phyloP scores from a whole-genome alignment of 1,140 invertebrate genomes.

The Cryptotermes secundus region DNA sequence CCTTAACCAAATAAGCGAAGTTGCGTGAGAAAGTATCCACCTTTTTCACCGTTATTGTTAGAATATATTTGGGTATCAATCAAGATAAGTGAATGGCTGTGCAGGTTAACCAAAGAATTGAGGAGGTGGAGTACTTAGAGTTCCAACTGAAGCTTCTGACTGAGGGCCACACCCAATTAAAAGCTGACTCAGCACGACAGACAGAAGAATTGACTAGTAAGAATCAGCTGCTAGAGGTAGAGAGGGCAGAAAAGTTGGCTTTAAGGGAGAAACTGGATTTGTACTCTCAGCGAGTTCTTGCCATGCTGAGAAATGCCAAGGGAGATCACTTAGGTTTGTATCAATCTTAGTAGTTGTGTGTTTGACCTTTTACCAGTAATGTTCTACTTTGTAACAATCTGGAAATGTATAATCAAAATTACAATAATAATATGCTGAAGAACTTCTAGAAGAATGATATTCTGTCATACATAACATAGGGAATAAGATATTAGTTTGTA shows the following conservation, averaged over 20 bases:
- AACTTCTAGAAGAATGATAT: background rate
- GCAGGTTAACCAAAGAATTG: constrained; percentile 66
- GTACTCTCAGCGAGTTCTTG: constrained; percentile 68
- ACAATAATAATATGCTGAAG: background rate
- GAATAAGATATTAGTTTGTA: no score
- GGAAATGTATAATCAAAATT: background rate
- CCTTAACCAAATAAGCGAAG: background rate
- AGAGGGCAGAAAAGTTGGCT: constrained; percentile 66
- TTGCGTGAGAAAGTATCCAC: background rate
- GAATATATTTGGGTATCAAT: background rate
- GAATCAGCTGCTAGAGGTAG: constrained; percentile 55
- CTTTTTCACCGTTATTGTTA: background rate
- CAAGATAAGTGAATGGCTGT: constrained; percentile 42
- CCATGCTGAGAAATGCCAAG: constrained; percentile 60
- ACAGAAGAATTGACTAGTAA: constrained; percentile 39
- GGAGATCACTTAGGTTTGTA: constrained; percentile 45
- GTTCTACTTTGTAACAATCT: background rate
- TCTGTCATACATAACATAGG: background rate
- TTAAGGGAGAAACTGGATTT: constrained; percentile 69
- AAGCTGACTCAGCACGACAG: constrained; percentile 39
- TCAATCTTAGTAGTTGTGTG: background rate
- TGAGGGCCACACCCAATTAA: constrained; percentile 36
- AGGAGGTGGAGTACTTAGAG: constrained; percentile 59
- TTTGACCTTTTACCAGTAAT: background rate
- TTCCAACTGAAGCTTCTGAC: constrained; percentile 52